Percentiles rank a stretch among this genome's conserved stretches.
Conservation (phyloP, 1,140 invertebrate species). For the Lordiphosa collinella region DNA sequence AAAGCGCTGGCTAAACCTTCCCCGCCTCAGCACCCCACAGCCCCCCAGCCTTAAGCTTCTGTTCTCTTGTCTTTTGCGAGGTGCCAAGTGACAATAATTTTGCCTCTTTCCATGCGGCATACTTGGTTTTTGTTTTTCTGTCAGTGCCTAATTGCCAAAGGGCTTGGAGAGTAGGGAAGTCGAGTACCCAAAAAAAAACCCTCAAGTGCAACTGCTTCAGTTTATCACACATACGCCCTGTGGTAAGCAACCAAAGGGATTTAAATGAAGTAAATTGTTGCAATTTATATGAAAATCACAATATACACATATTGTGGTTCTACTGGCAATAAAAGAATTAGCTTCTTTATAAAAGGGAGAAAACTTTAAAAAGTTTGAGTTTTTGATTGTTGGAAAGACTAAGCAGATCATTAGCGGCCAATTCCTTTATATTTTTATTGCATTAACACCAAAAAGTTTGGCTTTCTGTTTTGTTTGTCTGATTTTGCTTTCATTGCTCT, state of each 20-base stretch:
- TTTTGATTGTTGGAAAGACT: too few relatives aligned
- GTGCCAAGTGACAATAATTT: slow-evolving; percentile 76
- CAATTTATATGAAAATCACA: slow-evolving; percentile 6
- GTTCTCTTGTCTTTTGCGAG: slow-evolving; percentile 44
- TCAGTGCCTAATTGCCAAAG: slow-evolving; percentile 71
- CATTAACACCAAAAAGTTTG: too few relatives aligned
- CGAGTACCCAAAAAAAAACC: slow-evolving; percentile 15
- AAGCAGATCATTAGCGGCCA: too few relatives aligned
- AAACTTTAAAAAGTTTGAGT: too few relatives aligned
- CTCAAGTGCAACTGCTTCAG: slow-evolving; percentile 27
- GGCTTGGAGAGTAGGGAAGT: slow-evolving; percentile 28
- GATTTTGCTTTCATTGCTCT: too few relatives aligned
- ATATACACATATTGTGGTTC: too few relatives aligned
- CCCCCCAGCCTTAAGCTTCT: slow-evolving; percentile 8
- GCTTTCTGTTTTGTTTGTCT: too few relatives aligned
- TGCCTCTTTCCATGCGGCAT: slow-evolving; percentile 23
- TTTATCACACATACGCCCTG: slow-evolving; percentile 62
- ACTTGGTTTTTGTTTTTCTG: slow-evolving; percentile 55
- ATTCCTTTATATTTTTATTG: too few relatives aligned
- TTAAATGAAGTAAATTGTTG: slow-evolving; percentile 21
- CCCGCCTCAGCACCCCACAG: not conserved
- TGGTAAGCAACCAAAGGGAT: slow-evolving; percentile 31
- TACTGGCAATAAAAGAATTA: too few relatives aligned
- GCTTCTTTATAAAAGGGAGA: too few relatives aligned
- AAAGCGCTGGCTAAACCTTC: slow-evolving; percentile 59